phyloP scores from a whole-genome alignment of 2,797 vertebrate genomes.

The Coilia nasus region DNA sequence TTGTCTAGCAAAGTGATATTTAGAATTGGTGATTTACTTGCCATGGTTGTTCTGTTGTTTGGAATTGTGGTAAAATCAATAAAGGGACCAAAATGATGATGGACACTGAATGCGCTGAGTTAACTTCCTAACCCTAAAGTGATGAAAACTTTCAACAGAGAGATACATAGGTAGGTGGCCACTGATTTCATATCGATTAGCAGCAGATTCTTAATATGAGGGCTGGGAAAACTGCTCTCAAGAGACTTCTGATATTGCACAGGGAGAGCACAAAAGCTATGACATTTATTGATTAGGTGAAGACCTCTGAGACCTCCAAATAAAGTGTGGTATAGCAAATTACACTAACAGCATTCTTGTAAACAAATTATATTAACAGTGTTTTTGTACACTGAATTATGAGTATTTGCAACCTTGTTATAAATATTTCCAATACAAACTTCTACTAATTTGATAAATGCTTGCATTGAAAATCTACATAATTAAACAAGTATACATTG shows the following conservation, averaged over 20 bases:
- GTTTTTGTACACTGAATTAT: neutral
- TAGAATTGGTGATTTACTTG: slow-evolving; percentile 76
- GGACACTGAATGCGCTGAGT: neutral
- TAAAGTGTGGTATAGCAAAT: neutral
- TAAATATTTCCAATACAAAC: no score
- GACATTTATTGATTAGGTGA: neutral
- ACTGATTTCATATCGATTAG: neutral
- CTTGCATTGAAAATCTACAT: no score
- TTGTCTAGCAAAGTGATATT: slow-evolving; percentile 74
- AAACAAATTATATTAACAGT: neutral
- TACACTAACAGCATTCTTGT: neutral
- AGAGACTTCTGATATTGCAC: neutral
- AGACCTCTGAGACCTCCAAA: neutral
- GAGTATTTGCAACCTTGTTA: neutral
- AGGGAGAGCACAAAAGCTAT: neutral
- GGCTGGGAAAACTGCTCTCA: neutral
- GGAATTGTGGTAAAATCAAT: slow-evolving; percentile 80
- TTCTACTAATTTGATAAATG: no score
- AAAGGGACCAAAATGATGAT: slow-evolving; percentile 81
- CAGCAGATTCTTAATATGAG: neutral
- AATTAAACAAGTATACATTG: neutral
- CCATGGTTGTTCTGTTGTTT: slow-evolving; percentile 81
- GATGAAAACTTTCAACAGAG: neutral
- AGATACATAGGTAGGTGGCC: neutral
- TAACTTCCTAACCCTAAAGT: neutral